Conservation (phyloP, 2,888 invertebrate genomes). For the Pseudeuparius sepicola region DNA sequence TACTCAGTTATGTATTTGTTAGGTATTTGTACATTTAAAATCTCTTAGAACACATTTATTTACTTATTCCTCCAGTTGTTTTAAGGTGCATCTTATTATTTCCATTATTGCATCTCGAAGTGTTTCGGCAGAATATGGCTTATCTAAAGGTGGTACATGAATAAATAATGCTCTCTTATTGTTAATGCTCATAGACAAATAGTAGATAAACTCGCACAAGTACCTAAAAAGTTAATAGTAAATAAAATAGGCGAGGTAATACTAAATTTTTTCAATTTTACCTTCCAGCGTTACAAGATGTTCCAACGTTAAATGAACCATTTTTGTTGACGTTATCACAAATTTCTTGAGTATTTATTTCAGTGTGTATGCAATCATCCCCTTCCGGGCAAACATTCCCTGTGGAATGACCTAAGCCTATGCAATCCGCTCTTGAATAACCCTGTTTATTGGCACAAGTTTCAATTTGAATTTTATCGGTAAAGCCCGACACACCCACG, state of each 20-base stretch:
- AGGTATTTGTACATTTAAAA: too few relatives aligned
- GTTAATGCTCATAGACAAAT: conserved; percentile 60
- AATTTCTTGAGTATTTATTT: conserved; percentile 44
- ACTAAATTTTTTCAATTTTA: conserved; percentile 28
- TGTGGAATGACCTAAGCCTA: conserved; percentile 18
- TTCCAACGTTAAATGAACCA: conserved; percentile 37
- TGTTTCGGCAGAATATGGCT: conserved; percentile 48
- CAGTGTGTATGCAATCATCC: conserved; percentile 45
- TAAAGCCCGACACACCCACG: conserved; percentile 61
- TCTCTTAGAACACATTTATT: too few relatives aligned
- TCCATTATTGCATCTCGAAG: conserved; percentile 47
- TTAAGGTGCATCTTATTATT: conserved; percentile 36
- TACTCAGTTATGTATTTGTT: too few relatives aligned
- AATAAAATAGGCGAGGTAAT: conserved; percentile 1
- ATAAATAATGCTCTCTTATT: conserved; percentile 56
- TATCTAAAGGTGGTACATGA: conserved; percentile 62
- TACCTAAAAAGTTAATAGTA: conserved; percentile 43
- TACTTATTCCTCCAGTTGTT: conserved; percentile 21
- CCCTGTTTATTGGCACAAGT: conserved; percentile 53
- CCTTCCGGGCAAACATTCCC: conserved; percentile 32
- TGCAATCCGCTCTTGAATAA: conserved; percentile 37
- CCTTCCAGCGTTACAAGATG: conserved; percentile 58
- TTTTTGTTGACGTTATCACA: conserved; percentile 45
- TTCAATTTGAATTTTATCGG: conserved; percentile 58
- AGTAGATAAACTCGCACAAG: conserved; percentile 76